Evolutionary conservation across 2,113 vertebrate species (phyloP).

Genomic region (Semnornis frantzii): DNA sequence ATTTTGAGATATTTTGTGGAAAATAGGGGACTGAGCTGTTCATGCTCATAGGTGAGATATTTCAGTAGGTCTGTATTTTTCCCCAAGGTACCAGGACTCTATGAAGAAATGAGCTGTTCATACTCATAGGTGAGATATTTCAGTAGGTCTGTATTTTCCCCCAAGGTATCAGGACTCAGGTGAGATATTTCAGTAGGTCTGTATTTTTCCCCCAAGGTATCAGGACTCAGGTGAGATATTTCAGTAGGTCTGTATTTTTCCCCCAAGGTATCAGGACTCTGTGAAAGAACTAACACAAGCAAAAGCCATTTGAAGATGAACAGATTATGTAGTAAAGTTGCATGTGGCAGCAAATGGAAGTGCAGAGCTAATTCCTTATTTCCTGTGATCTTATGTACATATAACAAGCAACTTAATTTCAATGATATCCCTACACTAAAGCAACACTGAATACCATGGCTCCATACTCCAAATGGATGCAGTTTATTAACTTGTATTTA

Average conservation of each 20-base stretch:
- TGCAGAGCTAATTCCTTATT: background rate
- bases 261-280: background rate
- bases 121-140: background rate
- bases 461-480: background rate
- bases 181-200: too few relatives aligned
- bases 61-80: background rate
- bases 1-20: slow-evolving; percentile 10
- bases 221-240: too few relatives aligned
- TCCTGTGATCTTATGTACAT: background rate
- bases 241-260: too few relatives aligned
- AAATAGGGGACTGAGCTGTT: background rate
- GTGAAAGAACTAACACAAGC: background rate
- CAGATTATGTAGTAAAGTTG: background rate
- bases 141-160: background rate
- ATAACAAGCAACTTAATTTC: background rate
- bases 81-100: too few relatives aligned
- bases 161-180: background rate
- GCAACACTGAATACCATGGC: background rate
- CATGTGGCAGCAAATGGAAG: background rate
- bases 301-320: background rate
- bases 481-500: slow-evolving; percentile 9
- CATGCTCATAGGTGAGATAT: background rate
- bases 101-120: background rate
- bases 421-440: background rate
- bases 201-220: too few relatives aligned